Evolutionary conservation across 2,113 vertebrate species (phyloP), one percentile per base, ranked within the genome.

Genomic region (Catharus fuscescens): DNA sequence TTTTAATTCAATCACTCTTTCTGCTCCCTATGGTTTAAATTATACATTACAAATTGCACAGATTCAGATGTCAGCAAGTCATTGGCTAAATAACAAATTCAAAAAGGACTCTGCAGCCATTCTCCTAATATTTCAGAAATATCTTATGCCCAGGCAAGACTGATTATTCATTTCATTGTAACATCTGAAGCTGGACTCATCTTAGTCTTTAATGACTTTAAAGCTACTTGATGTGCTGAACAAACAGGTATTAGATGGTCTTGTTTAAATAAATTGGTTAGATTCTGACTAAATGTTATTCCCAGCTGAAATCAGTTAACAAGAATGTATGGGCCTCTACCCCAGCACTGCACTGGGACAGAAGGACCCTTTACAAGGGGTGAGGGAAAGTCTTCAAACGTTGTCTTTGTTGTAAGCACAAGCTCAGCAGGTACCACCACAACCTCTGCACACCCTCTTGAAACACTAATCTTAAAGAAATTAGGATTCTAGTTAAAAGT

Each of bases 51-150:
- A 77, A 95, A 79, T 88, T 67, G 28, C 20, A 36, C 87, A 66
- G 48, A 91, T 86, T 67, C 81, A 92, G 81, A 87, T 56, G 47
- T 82, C 85, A 95, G 61, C 42, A 82, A 92, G 47, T 93, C 91
- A 81, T 66, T 6, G 13, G 36, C 57, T 90, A 82, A 94, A 88
- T 60, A 86, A 81, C 15, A 70, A 73, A 87, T 81, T 56, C 62
- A 50, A 67, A 80, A 79, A 87, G 47, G 40, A 26, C 72, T 89
- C 42, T 84, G 16, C 45, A 94, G 36, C 71, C 74, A 53, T 73
- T 91, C 47, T 69, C 32, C 31, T 56, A 54, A 78, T 14, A 18
- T 53, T 71, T 50, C 15, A 86, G 70, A 89, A 74, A 78, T 31
- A 65, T 87, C 47, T 62, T 62, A 10, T 59, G 59, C 34, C 47